A percentile compares a stretch with the other conserved stretches of the same genome.
Conservation (phyloP, 2,888 invertebrate species). For the Zaprionus bogoriensis region DNA sequence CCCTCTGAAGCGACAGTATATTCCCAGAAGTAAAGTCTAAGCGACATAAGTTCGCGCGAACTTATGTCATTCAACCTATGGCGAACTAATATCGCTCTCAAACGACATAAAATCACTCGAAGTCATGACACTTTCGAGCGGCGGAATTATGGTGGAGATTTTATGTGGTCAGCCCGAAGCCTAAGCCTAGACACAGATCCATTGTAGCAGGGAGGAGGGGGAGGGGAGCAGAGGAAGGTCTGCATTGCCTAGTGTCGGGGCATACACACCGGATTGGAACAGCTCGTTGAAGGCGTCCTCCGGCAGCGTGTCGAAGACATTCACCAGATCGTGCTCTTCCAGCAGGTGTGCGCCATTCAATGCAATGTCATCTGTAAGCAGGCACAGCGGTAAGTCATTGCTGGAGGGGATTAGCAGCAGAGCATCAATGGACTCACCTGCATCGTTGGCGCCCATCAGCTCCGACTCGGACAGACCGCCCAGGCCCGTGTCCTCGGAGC, state of each 20-base stretch:
- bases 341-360: conserved; percentile 85
- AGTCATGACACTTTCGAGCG: too few relatives aligned
- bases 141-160: too few relatives aligned
- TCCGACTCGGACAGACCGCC: conserved; percentile 86
- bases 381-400: neutral
- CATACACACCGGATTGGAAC: conserved; percentile 86
- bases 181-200: too few relatives aligned
- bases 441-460: conserved; percentile 84
- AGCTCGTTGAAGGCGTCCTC: conserved; percentile 93
- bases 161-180: too few relatives aligned
- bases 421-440: conserved; percentile 67
- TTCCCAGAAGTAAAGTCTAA: too few relatives aligned
- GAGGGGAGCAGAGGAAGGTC: neutral
- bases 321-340: conserved; percentile 90
- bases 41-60: too few relatives aligned
- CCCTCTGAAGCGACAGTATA: too few relatives aligned
- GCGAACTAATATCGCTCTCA: too few relatives aligned
- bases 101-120: too few relatives aligned
- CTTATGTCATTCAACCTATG: too few relatives aligned
- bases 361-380: conserved; percentile 84
- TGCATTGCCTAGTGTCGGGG: conserved; percentile 31
- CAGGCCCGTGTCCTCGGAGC: conserved; percentile 86
- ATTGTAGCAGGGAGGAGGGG: too few relatives aligned
- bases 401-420: neutral
- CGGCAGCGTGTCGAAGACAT: conserved; percentile 90